Conservation (phyloP, 2,888 invertebrate genomes). For the Sceliomorpha sp. region DNA sequence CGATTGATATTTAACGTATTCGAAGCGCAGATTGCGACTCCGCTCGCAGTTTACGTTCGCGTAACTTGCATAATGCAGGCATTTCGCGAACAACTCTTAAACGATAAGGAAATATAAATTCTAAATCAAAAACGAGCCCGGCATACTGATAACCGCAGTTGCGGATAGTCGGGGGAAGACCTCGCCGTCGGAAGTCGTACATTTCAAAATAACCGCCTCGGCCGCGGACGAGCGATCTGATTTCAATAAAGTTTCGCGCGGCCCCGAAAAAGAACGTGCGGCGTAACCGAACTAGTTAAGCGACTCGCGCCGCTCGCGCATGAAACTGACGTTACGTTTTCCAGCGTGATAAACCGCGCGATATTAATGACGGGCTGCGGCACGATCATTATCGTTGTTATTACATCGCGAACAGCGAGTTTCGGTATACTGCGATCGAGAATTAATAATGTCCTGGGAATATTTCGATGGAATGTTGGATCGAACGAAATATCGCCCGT, state of each 20-base stretch:
- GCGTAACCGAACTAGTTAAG: conserved; percentile 19
- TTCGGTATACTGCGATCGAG: neutral
- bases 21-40: conserved; percentile 46
- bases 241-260: conserved; percentile 53
- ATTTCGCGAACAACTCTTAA: conserved; percentile 35
- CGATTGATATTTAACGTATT: conserved; percentile 33
- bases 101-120: conserved; percentile 47
- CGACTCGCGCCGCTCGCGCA: conserved; percentile 20
- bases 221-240: conserved; percentile 48
- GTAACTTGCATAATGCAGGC: conserved; percentile 39
- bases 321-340: conserved; percentile 29
- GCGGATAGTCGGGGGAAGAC: conserved; percentile 44
- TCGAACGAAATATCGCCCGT: too few species aligned
- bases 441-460: too few species aligned
- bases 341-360: conserved; percentile 22
- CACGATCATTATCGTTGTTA: too few species aligned
- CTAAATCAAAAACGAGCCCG: conserved; percentile 40
- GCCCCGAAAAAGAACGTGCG: conserved; percentile 38
- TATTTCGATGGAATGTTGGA: too few species aligned
- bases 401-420: conserved; percentile 17
- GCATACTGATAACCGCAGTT: conserved; percentile 42
- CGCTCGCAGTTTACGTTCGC: conserved; percentile 35
- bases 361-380: conserved; percentile 13
- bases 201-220: conserved; percentile 48
- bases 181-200: conserved; percentile 47